A percentile compares a stretch with the other conserved stretches of the same genome.
Evolutionary conservation across 2,113 vertebrate genomes (phyloP).

Genomic region (Noturus placidus): DNA sequence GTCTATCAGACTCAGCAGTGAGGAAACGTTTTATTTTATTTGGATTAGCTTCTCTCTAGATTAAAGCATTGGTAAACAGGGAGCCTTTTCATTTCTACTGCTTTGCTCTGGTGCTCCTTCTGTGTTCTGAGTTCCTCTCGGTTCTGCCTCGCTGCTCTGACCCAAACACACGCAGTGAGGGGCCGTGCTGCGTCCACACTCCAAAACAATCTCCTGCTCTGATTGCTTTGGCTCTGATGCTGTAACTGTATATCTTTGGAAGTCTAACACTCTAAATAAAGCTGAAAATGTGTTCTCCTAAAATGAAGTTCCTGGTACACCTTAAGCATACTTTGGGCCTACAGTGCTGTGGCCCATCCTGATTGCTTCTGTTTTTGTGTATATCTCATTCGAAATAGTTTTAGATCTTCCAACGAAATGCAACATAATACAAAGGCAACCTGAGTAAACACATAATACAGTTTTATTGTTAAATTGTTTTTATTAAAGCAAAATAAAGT

Average conservation of each 20-base stretch:
- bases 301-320: background rate
- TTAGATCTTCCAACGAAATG: no score
- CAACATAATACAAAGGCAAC: no score
- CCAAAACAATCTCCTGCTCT: constrained; percentile 20
- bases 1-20: constrained; percentile 1
- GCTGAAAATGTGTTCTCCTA: background rate
- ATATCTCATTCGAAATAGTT: no score
- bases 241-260: constrained; percentile 6
- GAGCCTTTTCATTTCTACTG: constrained; percentile 22
- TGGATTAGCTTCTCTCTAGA: constrained; percentile 21
- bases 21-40: constrained; percentile 20
- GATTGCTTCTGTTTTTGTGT: no score
- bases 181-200: background rate
- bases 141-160: constrained; percentile 9
- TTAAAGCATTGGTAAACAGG: constrained; percentile 15
- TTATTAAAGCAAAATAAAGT: no score
- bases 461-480: no score
- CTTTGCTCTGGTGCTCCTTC: background rate
- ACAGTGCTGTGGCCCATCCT: no score
- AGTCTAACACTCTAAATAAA: background rate
- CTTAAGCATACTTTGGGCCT: no score
- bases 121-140: background rate
- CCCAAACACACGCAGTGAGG: constrained; percentile 20
- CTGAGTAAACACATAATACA: no score
- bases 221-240: constrained; percentile 11